phyloP scores from a whole-genome alignment of 2,888 invertebrate species.

The Chydorus sphaericus region DNA sequence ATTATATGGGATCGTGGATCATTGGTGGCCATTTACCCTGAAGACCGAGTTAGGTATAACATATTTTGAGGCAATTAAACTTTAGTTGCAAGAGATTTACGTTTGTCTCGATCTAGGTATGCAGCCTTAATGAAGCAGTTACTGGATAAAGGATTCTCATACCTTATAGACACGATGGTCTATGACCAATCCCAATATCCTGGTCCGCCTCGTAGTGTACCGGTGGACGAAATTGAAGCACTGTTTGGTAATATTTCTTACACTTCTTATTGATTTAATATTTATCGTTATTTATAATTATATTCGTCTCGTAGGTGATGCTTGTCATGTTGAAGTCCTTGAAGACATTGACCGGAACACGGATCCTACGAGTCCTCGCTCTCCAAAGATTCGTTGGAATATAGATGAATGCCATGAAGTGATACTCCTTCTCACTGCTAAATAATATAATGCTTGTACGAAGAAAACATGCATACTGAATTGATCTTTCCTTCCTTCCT shows the following conservation, averaged over 20 bases:
- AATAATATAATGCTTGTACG: neutral
- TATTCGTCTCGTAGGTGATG: neutral
- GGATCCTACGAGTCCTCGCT: neutral
- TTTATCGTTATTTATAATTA: neutral
- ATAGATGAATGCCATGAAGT: constrained; percentile 9
- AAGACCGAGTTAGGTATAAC: constrained; percentile 5
- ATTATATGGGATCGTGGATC: constrained; percentile 24
- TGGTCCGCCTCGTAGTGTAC: constrained; percentile 14
- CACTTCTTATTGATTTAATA: neutral
- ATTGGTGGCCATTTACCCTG: constrained; percentile 21
- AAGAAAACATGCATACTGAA: too few relatives aligned
- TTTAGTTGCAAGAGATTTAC: neutral
- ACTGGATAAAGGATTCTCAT: neutral
- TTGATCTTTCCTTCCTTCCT: too few relatives aligned
- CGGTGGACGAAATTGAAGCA: constrained; percentile 7
- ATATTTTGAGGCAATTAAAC: neutral
- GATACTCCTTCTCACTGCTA: constrained; percentile 6
- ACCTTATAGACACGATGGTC: constrained; percentile 12
- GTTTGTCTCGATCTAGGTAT: neutral
- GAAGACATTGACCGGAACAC: neutral
- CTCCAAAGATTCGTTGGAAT: constrained; percentile 4
- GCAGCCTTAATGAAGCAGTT: constrained; percentile 7
- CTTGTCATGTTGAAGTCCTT: neutral
- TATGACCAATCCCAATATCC: constrained; percentile 14
- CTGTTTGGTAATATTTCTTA: constrained; percentile 12